Evolutionary conservation across 2,888 invertebrate species (phyloP), one percentile per base, ranked within the genome.

Genomic region (Ashinkailepas kermadecensis): DNA sequence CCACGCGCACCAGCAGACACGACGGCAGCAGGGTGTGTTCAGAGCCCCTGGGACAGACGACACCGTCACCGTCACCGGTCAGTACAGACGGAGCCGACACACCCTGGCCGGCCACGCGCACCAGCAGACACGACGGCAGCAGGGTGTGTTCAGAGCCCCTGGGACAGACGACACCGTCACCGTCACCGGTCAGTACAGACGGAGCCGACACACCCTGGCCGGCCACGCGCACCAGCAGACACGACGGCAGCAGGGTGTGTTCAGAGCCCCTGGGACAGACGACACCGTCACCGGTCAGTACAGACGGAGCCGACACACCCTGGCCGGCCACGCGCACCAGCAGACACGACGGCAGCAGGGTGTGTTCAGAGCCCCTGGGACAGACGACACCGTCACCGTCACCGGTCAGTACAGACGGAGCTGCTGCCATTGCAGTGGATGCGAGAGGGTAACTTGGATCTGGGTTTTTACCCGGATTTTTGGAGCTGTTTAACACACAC

Each of bases 291-390:
- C 39, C 39, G 39, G 39, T 39, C 39, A 39, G 1, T 39, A 39
- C 39, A 39, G 39, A 39, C 39, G 39, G 39, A 39, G 39, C 39
- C 39, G 39, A 39, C 56, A 18, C 56, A 8, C 18, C 74, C 56
- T 74, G 74, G 18, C 74, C 74, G 56, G 54, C 74, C 74, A 74
- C 74, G 10, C 74, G 74, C 74, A 74, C 74, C 74, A 74, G 21
- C 54, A 74, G 74, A 18, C 74, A 74, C 7, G 74, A 74, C 56
- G 74, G 74, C 74, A 54, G 54, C 56, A 56, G 56, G 9, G 74
- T 3, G 23, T 54, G 74, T 21, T 74, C 21, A 6, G 15, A 18
- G 56, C 7, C 56, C 56, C 74, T 74, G 74, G 11, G 7, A 74
- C 39, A 39, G 39, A 39, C 39, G 39, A 39, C 39, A 39, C 39